A percentile compares a stretch with the other conserved stretches of the same genome.
phyloP scores from a whole-genome alignment of 2,888 invertebrate genomes.

The Watsonalla cultraria region DNA sequence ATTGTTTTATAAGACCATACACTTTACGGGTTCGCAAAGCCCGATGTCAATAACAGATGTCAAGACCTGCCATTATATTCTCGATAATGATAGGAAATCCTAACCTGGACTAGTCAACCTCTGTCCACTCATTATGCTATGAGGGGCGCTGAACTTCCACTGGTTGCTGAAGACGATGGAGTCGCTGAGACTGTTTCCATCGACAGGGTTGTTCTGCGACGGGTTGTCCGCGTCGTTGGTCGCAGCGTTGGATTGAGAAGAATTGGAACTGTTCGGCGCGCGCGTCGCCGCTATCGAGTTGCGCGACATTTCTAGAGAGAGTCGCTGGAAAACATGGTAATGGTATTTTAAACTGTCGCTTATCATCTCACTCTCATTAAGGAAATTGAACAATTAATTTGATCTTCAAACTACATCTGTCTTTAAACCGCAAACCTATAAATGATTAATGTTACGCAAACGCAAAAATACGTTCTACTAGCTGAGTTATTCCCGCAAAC shows the following conservation, averaged over 20 bases:
- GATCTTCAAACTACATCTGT: no score
- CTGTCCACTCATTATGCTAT: constrained; percentile 37
- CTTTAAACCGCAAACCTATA: no score
- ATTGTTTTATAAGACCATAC: no score
- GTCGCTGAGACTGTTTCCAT: constrained; percentile 51
- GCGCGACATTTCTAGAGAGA: constrained; percentile 83
- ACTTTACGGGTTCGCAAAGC: no score
- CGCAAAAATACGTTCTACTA: no score
- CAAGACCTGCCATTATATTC: no score
- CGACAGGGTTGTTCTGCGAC: constrained; percentile 63
- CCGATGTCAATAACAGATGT: no score
- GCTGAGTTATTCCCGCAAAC: no score
- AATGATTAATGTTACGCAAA: no score
- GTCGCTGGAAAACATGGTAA: constrained; percentile 61
- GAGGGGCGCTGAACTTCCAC: constrained; percentile 55
- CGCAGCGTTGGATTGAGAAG: constrained; percentile 22
- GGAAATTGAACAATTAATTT: no score
- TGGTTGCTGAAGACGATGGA: constrained; percentile 43
- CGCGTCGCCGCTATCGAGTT: constrained; percentile 80
- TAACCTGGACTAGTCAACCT: constrained; percentile 49
- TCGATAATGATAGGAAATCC: background rate
- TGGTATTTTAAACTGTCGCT: background rate
- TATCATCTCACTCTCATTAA: no score
- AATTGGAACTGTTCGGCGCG: constrained; percentile 28
- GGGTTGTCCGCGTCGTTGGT: constrained; percentile 42